Percentiles rank a stretch among this genome's conserved stretches.
phyloP scores from a whole-genome alignment of 2,888 invertebrate genomes.

The Nephrotoma guestfalica region DNA sequence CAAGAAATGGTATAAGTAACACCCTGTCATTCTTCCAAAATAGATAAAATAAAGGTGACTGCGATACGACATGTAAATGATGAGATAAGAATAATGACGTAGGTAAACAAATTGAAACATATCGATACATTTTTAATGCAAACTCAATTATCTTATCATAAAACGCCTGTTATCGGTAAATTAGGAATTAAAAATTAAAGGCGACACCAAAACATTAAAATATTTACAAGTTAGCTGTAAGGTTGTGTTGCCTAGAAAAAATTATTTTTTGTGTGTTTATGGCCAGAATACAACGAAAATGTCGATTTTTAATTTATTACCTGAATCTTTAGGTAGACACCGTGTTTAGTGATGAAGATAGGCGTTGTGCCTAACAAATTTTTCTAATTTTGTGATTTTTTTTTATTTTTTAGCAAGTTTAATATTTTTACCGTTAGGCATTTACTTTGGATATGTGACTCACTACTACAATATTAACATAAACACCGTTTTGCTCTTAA shows the following conservation, averaged over 20 bases:
- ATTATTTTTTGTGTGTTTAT: not conserved
- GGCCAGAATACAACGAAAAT: not conserved
- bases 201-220: not conserved
- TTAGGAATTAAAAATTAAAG: not conserved
- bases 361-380: not conserved
- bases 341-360: not conserved
- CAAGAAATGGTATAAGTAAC: no score
- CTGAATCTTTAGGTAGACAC: not conserved
- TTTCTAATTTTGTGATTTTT: not conserved
- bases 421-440: not conserved
- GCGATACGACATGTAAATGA: not conserved
- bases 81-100: not conserved
- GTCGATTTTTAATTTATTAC: not conserved
- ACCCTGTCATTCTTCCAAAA: no score
- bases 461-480: not conserved
- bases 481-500: not conserved
- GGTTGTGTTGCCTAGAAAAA: not conserved
- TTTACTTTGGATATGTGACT: not conserved
- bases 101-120: not conserved
- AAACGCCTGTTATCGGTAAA: not conserved
- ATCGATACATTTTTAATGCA: not conserved
- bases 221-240: not conserved
- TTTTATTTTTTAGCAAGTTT: not conserved
- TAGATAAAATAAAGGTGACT: no score
- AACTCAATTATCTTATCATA: not conserved